Evolutionary conservation across 2,888 invertebrate species (phyloP).

Genomic region (Apamea anceps): DNA sequence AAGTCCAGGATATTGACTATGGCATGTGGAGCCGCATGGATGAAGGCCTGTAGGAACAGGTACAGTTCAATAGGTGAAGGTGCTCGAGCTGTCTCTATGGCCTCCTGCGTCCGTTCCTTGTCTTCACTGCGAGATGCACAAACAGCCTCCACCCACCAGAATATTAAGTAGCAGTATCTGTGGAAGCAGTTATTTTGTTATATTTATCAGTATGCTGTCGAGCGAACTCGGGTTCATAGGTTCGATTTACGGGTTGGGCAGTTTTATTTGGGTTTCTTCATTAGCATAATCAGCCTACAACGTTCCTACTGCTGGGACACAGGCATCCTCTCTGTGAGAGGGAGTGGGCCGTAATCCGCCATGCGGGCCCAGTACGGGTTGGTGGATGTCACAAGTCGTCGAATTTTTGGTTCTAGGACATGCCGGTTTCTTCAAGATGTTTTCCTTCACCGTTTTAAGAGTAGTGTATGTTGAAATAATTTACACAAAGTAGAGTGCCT

Average conservation of each 20-base stretch:
- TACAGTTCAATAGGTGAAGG: conserved; percentile 94
- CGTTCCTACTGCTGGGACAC: not conserved
- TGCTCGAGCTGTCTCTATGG: conserved; percentile 90
- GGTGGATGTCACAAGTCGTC: not conserved
- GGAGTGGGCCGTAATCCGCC: not conserved
- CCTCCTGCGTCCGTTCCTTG: conserved; percentile 90
- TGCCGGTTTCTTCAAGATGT: no score
- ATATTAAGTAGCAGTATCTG: conserved; percentile 93
- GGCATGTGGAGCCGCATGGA: conserved; percentile 94
- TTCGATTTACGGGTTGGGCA: not conserved
- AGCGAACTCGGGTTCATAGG: no score
- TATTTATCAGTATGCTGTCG: not conserved
- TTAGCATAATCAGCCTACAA: not conserved
- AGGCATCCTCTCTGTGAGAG: not conserved
- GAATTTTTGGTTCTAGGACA: not conserved
- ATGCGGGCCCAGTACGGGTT: not conserved
- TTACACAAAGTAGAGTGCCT: not conserved
- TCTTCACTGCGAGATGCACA: conserved; percentile 88
- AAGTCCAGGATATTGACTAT: conserved; percentile 89
- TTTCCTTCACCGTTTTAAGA: not conserved
- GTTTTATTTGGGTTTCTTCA: not conserved
- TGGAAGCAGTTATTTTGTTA: conserved; percentile 31
- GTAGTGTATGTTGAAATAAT: not conserved
- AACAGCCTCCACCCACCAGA: conserved; percentile 94
- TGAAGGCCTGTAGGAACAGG: conserved; percentile 94